A percentile compares a stretch with the other conserved stretches of the same genome.
Conservation (phyloP, 2,888 invertebrate genomes). For the Drosophila parthenogenetica region DNA sequence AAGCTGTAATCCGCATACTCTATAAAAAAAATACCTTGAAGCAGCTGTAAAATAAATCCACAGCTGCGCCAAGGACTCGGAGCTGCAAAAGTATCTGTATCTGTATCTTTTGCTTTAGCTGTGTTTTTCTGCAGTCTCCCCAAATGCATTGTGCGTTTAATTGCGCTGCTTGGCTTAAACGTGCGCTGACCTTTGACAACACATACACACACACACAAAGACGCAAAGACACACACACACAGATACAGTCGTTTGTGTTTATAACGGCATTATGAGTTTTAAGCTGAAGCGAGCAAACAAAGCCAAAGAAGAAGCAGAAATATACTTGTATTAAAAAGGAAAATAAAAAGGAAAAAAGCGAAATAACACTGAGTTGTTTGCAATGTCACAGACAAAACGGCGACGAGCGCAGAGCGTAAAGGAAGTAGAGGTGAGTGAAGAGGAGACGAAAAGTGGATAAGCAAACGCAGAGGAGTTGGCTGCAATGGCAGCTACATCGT, state of each 20-base stretch:
- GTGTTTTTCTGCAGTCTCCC: slow-evolving; percentile 17
- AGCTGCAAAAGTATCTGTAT: slow-evolving; percentile 3
- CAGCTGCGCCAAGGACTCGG: slow-evolving; percentile 6
- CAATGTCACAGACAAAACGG: slow-evolving; percentile 78
- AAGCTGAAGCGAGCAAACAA: slow-evolving; percentile 66
- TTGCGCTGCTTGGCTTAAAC: slow-evolving; percentile 78
- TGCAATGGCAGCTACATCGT: slow-evolving; percentile 55
- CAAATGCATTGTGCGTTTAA: slow-evolving; percentile 74
- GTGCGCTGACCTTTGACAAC: slow-evolving; percentile 79
- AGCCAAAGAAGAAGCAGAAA: slow-evolving; percentile 41
- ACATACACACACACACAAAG: slow-evolving; percentile 36
- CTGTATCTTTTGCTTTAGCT: slow-evolving; percentile 21
- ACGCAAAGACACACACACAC: slow-evolving; percentile 14
- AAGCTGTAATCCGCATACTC: background rate
- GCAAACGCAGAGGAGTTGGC: background rate
- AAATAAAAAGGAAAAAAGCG: slow-evolving; percentile 9
- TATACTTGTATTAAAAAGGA: slow-evolving; percentile 7
- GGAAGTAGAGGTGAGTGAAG: slow-evolving; percentile 9
- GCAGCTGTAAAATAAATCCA: slow-evolving; percentile 15
- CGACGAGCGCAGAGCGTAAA: slow-evolving; percentile 46
- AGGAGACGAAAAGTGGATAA: slow-evolving; percentile 2
- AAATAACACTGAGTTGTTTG: slow-evolving; percentile 52
- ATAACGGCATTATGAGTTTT: slow-evolving; percentile 79
- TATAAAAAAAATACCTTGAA: slow-evolving; percentile 3
- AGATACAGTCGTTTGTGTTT: slow-evolving; percentile 56